Conservation (phyloP, 2,113 vertebrate species). For the Paracyprichromis sp. region DNA sequence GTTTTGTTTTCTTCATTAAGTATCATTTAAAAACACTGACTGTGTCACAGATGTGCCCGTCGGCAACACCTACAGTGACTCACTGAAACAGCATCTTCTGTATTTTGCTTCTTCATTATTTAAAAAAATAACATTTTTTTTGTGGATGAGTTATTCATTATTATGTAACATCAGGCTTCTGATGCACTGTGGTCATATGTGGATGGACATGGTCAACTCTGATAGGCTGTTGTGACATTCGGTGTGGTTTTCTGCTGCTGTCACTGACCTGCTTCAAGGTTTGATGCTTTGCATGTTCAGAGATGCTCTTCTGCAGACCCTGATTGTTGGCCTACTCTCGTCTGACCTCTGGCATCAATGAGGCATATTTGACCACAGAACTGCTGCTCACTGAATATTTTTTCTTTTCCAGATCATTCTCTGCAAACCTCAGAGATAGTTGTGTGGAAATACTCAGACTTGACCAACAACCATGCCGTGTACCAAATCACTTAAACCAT, state of each 20-base stretch:
- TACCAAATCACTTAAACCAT: neutral
- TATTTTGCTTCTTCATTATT: neutral
- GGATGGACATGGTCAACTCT: neutral
- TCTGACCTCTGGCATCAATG: neutral
- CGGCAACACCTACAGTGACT: neutral
- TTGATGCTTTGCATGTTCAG: neutral
- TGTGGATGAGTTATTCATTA: neutral
- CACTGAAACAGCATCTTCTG: neutral
- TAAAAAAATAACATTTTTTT: neutral
- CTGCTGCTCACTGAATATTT: neutral
- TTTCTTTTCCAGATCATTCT: neutral
- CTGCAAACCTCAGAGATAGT: neutral
- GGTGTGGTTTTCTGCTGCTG: neutral
- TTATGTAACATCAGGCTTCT: neutral
- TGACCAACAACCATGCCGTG: neutral
- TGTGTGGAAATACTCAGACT: neutral
- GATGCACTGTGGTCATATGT: neutral
- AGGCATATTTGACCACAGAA: neutral
- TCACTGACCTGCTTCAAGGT: neutral
- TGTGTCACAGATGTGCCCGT: neutral
- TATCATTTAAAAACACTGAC: neutral
- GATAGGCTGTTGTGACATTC: neutral
- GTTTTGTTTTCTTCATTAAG: neutral
- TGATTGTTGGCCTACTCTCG: rapidly evolving
- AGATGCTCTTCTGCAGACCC: neutral